A percentile compares a stretch with the other conserved stretches of the same genome.
Evolutionary conservation across 2,797 vertebrate species (phyloP).

Genomic region (Eleutherodactylus coqui): DNA sequence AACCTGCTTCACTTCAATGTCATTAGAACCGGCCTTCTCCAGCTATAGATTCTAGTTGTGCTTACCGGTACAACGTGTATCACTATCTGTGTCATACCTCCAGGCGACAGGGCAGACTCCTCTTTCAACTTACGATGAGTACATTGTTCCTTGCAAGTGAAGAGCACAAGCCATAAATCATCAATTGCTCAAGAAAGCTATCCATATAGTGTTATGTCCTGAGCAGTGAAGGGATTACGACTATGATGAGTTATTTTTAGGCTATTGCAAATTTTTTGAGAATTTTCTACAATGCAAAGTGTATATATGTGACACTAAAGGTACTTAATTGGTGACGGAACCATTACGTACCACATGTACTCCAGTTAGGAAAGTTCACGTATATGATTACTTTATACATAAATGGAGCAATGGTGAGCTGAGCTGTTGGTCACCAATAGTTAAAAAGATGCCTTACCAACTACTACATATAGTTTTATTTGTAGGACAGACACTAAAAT

Average conservation of each 20-base stretch:
- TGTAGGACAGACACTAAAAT: too few relatives aligned
- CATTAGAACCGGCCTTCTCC: slow-evolving; percentile 34
- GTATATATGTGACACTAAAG: not conserved
- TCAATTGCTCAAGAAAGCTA: slow-evolving; percentile 9
- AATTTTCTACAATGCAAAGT: not conserved
- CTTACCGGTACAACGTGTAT: slow-evolving; percentile 56
- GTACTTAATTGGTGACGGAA: not conserved
- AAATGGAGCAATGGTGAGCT: not conserved
- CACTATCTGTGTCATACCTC: not conserved
- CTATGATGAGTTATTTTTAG: not conserved
- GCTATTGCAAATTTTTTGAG: not conserved
- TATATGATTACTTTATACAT: not conserved
- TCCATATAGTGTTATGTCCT: not conserved
- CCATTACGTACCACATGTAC: too few relatives aligned
- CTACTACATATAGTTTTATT: not conserved
- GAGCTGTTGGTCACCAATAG: too few relatives aligned
- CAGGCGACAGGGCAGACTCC: not conserved
- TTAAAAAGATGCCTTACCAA: too few relatives aligned
- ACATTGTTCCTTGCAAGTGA: not conserved
- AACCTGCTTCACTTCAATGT: slow-evolving; percentile 8
- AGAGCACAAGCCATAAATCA: not conserved
- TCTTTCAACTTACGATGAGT: not conserved
- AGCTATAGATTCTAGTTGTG: slow-evolving; percentile 5
- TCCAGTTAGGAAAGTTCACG: not conserved
- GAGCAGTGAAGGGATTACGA: not conserved